A percentile compares a stretch with the other conserved stretches of the same genome.
phyloP scores from a whole-genome alignment of 1,140 invertebrate genomes.

The Potamilus streckersoni region DNA sequence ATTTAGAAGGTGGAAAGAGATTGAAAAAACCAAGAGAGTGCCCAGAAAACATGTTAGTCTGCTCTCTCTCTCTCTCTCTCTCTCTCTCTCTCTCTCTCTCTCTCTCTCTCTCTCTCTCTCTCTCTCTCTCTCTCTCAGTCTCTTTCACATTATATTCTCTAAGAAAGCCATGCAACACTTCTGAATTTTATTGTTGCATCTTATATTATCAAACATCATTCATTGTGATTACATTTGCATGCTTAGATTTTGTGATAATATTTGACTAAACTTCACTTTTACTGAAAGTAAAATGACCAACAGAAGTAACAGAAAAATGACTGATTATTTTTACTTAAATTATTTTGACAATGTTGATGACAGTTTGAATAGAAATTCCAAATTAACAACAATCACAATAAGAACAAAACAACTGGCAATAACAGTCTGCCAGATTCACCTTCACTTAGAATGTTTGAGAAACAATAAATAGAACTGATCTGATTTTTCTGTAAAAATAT shows the following conservation, averaged over 20 bases:
- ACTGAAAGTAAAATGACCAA: too few relatives aligned
- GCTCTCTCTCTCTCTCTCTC: background rate
- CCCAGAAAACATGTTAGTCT: slow-evolving; percentile 59
- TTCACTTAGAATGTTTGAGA: background rate
- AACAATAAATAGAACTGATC: background rate
- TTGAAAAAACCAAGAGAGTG: slow-evolving; percentile 59
- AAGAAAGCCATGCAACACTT: background rate
- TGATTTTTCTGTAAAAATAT: background rate
- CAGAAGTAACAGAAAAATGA: too few relatives aligned
- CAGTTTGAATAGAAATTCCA: background rate
- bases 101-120: too few relatives aligned
- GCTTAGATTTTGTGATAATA: too few relatives aligned
- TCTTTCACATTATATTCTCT: background rate
- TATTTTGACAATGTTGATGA: background rate
- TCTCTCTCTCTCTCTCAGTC: too few relatives aligned
- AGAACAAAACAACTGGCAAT: background rate
- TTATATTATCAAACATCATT: background rate
- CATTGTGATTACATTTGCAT: background rate
- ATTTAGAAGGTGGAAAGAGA: slow-evolving; percentile 50
- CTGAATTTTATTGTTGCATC: background rate
- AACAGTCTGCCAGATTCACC: background rate
- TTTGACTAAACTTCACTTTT: too few relatives aligned
- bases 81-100: background rate
- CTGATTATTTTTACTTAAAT: background rate
- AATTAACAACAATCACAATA: background rate